Percentiles rank a stretch among this genome's conserved stretches.
Conservation (phyloP, 92 coral and sea anemone genomes). For the Phenganax subtilis region DNA sequence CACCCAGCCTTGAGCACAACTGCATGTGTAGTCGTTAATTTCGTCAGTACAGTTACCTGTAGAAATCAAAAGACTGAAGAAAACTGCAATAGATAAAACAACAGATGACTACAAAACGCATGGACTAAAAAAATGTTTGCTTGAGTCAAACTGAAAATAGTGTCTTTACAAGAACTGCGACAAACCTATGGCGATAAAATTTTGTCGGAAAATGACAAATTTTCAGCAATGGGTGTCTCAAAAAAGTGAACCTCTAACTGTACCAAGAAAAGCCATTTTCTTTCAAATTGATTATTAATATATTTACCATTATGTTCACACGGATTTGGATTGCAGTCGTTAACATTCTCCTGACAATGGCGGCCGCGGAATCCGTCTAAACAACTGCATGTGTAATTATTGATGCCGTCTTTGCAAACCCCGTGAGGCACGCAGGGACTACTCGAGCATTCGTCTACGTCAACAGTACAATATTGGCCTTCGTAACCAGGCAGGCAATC, state of each 20-base stretch:
- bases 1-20: conserved; percentile 29
- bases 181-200: no score
- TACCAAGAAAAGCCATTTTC: no score
- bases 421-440: conserved; percentile 24
- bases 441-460: conserved; percentile 22
- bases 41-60: conserved; percentile 34
- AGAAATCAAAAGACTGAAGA: neutral
- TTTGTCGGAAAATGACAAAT: neutral
- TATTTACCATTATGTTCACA: conserved; percentile 25
- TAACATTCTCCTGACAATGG: conserved; percentile 27
- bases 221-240: no score
- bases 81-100: neutral
- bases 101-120: neutral
- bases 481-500: conserved; percentile 23
- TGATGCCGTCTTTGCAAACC: conserved; percentile 26
- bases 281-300: neutral
- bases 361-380: conserved; percentile 20
- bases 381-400: conserved; percentile 31
- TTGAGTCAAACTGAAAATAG: no score
- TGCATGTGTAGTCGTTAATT: conserved; percentile 12
- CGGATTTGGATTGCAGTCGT: conserved; percentile 17
- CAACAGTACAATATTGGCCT: conserved; percentile 19
- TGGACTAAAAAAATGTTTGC: no score
- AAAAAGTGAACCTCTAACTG: no score
- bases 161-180: no score